These are phyloP conservation scores for Phaetusa simplex DNA, from an alignment of 2,113 vertebrate genomes.

Conservation along the genomic window DNA sequence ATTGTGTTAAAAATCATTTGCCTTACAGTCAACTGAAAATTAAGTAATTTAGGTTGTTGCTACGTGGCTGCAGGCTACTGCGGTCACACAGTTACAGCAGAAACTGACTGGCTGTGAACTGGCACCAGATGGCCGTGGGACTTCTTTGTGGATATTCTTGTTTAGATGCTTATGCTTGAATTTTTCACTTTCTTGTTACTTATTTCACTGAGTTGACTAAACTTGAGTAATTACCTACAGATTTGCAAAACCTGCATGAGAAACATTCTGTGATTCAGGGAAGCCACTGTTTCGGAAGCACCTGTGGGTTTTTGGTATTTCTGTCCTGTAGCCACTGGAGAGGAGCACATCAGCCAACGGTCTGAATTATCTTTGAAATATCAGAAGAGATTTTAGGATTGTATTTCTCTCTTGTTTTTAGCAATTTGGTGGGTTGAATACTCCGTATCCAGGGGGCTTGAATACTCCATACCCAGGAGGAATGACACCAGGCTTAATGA, in stretches of 20 bases:
- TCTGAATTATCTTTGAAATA: background rate
- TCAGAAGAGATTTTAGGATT: background rate
- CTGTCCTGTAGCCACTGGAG: background rate
- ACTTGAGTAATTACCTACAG: background rate
- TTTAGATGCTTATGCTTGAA: background rate
- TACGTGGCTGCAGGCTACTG: rapidly evolving
- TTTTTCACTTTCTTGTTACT: background rate
- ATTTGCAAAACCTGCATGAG: background rate
- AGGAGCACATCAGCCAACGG: background rate
- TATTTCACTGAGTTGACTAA: background rate
- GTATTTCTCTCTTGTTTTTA: background rate
- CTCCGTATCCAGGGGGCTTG: constrained; percentile 87
- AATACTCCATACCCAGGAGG: constrained; percentile 94
- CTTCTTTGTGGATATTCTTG: background rate
- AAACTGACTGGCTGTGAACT: background rate
- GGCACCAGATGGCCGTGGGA: background rate
- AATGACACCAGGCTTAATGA: constrained; percentile 96
- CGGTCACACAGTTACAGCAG: background rate
- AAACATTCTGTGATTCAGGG: background rate
- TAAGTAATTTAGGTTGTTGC: background rate
- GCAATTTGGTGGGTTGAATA: constrained; percentile 87
- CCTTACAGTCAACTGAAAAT: background rate
- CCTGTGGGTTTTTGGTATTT: background rate
- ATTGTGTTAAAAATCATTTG: background rate
- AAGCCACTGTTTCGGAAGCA: background rate